Base-by-base conservation (phyloP, 1,140 invertebrate genomes). In the Brachionus calyciflorus region DNA sequence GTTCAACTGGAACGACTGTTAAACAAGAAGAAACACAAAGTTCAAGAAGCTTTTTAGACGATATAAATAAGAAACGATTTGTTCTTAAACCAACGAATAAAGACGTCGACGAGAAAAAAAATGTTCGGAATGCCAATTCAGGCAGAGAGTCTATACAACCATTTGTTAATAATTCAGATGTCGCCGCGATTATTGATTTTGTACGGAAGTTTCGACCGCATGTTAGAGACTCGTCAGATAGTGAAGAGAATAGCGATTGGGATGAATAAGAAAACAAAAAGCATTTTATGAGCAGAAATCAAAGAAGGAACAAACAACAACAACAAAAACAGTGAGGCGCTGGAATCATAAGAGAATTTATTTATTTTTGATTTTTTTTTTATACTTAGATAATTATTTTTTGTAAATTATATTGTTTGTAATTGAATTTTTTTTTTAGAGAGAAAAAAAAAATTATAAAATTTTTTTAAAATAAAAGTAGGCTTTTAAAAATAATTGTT, bases 231-330 rank as follows among this genome's bases (percentile, higher is more conserved):
- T 73, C 69, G 24, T 51, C 46, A 2, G 69, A 73, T 37, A 46
- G 51, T 14, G 69, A 73, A 33, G 69, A 73, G 40, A 73, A 73
- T 55, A 73, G 69, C 40, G 69, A 73, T 73, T 73, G 69, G 69
- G 69, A 73, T 40, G 69, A 73, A 19, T 73, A 21, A n/a, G n/a
- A n/a, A n/a, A n/a, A n/a, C n/a, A n/a, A n/a, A n/a, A n/a, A n/a
- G n/a, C n/a, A n/a, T n/a, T n/a, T n/a, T n/a, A n/a, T n/a, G n/a
- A n/a, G n/a, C n/a, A n/a, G 21, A 63, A 55, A 14, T 55, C 24
- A 2, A 55, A n/a, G n/a, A 28, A 28, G 28, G 24, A 55, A n/a
- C 7, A 55, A 55, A 28, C 33, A 55, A 55, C 53, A 24, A 28
- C 24, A 28, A 28, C 53, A 55, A 28, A 55, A 55, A 55, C 53